Evolutionary conservation across 2,888 invertebrate genomes (phyloP).

Genomic region (Desoria tigrina): DNA sequence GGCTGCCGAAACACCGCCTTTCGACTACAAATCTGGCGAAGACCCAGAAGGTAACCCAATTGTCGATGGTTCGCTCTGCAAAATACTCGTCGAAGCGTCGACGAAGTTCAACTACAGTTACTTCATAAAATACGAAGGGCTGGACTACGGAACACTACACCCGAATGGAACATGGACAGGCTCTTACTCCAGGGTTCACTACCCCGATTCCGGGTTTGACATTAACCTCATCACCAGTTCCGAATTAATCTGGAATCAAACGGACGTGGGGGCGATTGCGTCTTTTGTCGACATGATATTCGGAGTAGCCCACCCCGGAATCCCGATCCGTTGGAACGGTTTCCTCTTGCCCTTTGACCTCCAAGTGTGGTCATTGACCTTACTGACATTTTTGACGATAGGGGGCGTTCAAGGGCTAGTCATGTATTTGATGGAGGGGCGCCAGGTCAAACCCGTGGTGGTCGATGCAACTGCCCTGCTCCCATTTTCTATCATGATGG

Average conservation of each 20-base stretch:
- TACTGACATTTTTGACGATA: background rate
- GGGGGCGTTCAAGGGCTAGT: background rate
- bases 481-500: background rate
- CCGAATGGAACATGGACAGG: constrained; percentile 24
- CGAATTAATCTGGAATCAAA: background rate
- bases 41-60: background rate
- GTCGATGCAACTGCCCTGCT: background rate
- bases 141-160: constrained; percentile 14
- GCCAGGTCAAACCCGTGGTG: background rate
- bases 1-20: background rate
- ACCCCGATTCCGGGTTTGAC: constrained; percentile 16
- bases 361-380: background rate
- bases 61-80: background rate
- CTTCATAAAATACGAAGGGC: background rate
- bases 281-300: constrained; percentile 3
- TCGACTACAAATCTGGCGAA: background rate
- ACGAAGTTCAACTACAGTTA: background rate
- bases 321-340: constrained; percentile 3
- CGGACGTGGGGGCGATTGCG: background rate
- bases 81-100: background rate
- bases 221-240: background rate
- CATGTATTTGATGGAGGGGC: background rate
- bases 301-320: background rate
- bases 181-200: constrained; percentile 4
- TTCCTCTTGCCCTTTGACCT: constrained; percentile 6